Evolutionary conservation across 2,888 invertebrate species (phyloP).

Genomic region (Linnaemya tessellans): DNA sequence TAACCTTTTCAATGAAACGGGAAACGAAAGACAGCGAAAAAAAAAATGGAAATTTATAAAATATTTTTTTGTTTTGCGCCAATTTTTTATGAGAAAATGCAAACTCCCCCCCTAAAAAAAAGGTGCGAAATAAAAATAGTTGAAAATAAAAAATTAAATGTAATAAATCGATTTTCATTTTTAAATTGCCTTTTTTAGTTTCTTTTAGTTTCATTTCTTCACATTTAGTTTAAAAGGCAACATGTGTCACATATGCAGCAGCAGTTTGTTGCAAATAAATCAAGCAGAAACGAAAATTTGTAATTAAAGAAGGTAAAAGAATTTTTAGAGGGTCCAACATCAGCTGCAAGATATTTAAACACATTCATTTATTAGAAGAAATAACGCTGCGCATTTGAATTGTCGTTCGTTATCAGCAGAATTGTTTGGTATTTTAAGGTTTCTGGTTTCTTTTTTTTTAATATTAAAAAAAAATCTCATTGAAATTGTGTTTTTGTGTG

Average conservation of each 20-base stretch:
- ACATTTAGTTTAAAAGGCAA: background rate
- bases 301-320: constrained; percentile 24
- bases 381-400: background rate
- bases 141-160: constrained; percentile 22
- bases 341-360: background rate
- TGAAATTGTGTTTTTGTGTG: background rate
- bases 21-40: no score
- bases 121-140: constrained; percentile 46
- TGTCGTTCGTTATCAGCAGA: background rate
- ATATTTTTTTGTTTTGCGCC: background rate
- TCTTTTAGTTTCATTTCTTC: background rate
- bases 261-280: constrained; percentile 16
- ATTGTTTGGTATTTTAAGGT: background rate
- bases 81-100: no score
- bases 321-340: background rate
- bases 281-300: constrained; percentile 3
- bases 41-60: no score
- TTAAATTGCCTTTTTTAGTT: background rate
- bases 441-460: background rate
- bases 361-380: background rate
- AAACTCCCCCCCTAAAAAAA: constrained; percentile 6
- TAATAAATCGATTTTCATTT: constrained; percentile 56
- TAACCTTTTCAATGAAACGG: background rate
- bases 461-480: background rate
- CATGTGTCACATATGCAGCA: constrained; percentile 27